Base-by-base conservation (phyloP, 92 coral and sea anemone genomes). In the Porites cylindrica region DNA sequence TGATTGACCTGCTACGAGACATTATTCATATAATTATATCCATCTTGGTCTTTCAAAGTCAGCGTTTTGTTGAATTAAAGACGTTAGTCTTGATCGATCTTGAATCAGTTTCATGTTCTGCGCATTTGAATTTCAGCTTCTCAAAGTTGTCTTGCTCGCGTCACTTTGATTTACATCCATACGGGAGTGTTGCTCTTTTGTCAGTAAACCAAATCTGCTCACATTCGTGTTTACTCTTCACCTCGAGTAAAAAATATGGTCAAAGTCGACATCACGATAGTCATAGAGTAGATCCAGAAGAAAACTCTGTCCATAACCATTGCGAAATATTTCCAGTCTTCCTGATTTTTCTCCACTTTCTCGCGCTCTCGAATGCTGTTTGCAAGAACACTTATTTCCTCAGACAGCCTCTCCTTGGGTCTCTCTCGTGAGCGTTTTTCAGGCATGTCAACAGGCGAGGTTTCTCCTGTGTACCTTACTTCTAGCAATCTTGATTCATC, bases 281-380 rank as follows among this genome's bases (percentile, higher is more conserved):
- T 97, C 66, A 95, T 89, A 21, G 92, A 87, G 53, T 95, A 97
- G 63, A 95, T 79, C 93, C 98, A 91, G 90, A 96, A 97, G 84
- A 97, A 97, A 73, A 97, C 79, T n/a, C 99, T 92, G 82, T 97
- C 99, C 87, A 97, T 92, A 7, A 97, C 99, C 94, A 91, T 93
- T 43, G 99, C 99, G 70, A 97, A 93, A 66, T 93, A 95, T 56
- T 87, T 92, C 99, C 99, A 97, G 72, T 94, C 96, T 56, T 97
- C 97, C 51, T 97, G 99, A 81, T 97, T 84, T 58, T 89, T 84
- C 87, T 96, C 95, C 29, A 95, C 85, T 52, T 93, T 96, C 65
- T 93, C 98, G 6, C 98, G 95, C 26, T 93, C 92, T 26, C 96
- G 91, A 51, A 93, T 89, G 85, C 94, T 95, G 66, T 95, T 96